Evolutionary conservation across 2,797 vertebrate genomes (phyloP).

Genomic region (Fundulus diaphanus): DNA sequence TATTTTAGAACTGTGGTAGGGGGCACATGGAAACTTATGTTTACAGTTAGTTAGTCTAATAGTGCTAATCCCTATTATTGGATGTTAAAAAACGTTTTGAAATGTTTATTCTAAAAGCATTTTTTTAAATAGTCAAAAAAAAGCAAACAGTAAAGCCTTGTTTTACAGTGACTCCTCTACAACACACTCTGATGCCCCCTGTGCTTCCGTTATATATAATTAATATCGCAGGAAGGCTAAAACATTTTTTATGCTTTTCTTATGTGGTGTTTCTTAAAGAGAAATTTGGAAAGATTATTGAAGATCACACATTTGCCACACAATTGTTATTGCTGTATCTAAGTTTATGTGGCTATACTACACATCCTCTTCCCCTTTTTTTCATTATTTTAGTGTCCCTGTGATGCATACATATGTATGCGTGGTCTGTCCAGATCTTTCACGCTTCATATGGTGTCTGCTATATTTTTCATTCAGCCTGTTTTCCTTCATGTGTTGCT

Average conservation of each 20-base stretch:
- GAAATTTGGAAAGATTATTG: conserved; percentile 28
- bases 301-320: conserved; percentile 35
- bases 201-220: neutral
- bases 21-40: neutral
- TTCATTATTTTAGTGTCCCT: conserved; percentile 6
- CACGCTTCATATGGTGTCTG: conserved; percentile 28
- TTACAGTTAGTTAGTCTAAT: neutral
- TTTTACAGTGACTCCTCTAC: neutral
- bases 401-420: conserved; percentile 4
- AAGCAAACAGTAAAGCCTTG: neutral
- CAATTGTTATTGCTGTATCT: neutral
- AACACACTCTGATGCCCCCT: neutral
- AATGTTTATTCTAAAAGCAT: neutral
- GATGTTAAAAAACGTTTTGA: neutral
- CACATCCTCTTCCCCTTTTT: neutral
- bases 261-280: neutral
- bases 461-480: conserved; percentile 45
- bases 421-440: conserved; percentile 26
- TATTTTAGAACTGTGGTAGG: neutral
- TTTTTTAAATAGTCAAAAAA: neutral
- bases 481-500: conserved; percentile 23
- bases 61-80: neutral
- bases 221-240: neutral
- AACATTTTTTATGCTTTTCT: neutral
- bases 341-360: neutral